Base-by-base conservation (phyloP, 2,113 vertebrate genomes). In the Puffinus mauretanicus region DNA sequence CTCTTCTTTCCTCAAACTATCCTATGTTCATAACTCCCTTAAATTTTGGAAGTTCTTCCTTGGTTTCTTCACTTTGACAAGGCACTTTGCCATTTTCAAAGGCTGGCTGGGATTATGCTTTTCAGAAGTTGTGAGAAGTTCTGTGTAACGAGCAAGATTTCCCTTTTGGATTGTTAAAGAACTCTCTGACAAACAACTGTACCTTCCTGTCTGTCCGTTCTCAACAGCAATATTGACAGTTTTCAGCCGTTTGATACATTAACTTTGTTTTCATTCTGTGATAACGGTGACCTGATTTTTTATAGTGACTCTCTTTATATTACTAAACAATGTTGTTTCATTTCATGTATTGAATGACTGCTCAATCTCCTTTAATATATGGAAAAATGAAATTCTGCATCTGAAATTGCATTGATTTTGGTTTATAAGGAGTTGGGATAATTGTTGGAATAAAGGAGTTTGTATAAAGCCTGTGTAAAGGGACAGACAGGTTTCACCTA, bases 231-330 rank as follows among this genome's bases (percentile, higher is more conserved):
- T 91, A 91, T 29, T 77, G 91, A 55, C 73, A 77, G 51, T 66
- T 97, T 85, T 82, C 64, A 90, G 78, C n/a, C 58, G 0, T 93
- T 96, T 85, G 84, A 82, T 86, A 42, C 76, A 7, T 87, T 44
- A 54, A 57, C 78, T 69, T 85, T 73, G 66, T 61, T 94, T 82
- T 86, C 87, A 66, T 89, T 73, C 93, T 94, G 71, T 94, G 75
- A 77, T 95, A 40, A 38, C 73, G 87, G 95, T 95, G 89, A 91
- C 85, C 92, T 91, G 36, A 82, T 82, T 73, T 92, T 96, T 91
- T 71, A 91, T 85, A 95, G 90, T 61, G 70, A 76, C 40, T 91
- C 84, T 94, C 82, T 92, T 95, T 89, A 76, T 91, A 93, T 91
- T 76, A 82, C 94, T 85, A 54, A 91, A 85, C 7, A 9, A 57